These are phyloP conservation scores for Acropternis orthonyx DNA, from an alignment of 2,797 vertebrate species.

Conservation along the genomic window DNA sequence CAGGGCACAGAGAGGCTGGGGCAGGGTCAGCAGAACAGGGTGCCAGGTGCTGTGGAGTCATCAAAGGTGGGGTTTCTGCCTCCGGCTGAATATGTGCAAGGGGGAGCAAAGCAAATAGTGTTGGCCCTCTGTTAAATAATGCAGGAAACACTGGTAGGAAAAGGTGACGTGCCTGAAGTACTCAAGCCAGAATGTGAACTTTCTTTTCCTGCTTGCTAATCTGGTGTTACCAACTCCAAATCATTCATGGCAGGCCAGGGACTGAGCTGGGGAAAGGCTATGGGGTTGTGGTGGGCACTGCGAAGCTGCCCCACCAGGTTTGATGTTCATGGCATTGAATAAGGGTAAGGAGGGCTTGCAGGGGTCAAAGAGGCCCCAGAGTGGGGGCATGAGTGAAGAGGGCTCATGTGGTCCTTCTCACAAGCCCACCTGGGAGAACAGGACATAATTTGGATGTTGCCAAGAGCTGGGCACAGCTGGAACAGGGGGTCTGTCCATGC, in stretches of 20 bases:
- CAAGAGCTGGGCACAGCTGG: background rate
- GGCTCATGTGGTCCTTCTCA: rapidly evolving
- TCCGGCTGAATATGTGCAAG: background rate
- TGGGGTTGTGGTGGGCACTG: rapidly evolving
- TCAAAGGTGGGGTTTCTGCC: background rate
- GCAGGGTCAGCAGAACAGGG: rapidly evolving
- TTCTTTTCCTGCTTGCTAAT: background rate
- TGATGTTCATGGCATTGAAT: background rate
- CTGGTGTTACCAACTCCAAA: background rate
- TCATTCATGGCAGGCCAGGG: background rate
- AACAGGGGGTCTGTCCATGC: background rate
- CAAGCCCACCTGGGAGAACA: too few species aligned
- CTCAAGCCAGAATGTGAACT: background rate
- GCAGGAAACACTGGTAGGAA: rapidly evolving
- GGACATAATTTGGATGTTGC: background rate
- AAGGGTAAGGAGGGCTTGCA: background rate
- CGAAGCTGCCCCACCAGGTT: background rate
- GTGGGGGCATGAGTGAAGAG: background rate
- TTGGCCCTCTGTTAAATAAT: background rate
- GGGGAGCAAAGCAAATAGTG: background rate
- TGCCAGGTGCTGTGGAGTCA: background rate
- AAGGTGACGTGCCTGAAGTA: background rate
- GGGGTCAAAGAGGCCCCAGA: background rate
- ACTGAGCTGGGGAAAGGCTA: background rate
- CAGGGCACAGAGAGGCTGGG: rapidly evolving